Conservation (phyloP, 2,113 vertebrate species). For the Athene cunicularia region DNA sequence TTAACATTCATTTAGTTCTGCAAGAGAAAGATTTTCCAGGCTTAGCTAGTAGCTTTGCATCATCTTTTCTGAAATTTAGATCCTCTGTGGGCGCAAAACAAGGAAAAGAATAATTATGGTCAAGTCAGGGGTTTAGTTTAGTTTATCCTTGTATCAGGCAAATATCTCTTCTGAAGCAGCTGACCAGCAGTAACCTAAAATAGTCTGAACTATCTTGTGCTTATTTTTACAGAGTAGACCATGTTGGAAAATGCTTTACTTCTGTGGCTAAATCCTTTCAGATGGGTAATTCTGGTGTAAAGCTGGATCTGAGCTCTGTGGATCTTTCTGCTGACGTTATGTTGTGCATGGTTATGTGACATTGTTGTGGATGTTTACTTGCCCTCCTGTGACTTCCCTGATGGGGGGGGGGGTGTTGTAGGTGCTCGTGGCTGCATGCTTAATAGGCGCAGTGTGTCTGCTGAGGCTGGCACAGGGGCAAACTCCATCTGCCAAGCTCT, state of each 20-base stretch:
- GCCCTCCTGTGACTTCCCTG: rapidly evolving
- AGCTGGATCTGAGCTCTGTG: neutral
- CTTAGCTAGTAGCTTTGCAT: neutral
- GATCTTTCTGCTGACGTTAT: rapidly evolving
- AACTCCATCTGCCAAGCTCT: neutral
- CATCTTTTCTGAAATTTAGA: neutral
- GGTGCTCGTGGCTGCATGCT: rapidly evolving
- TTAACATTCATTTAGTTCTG: neutral
- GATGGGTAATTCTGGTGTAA: rapidly evolving
- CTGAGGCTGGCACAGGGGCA: neutral
- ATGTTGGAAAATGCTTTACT: neutral
- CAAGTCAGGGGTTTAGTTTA: neutral
- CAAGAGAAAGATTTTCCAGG: neutral
- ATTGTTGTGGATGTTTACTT: rapidly evolving
- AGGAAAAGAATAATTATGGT: neutral
- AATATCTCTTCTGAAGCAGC: neutral
- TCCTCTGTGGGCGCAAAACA: neutral
- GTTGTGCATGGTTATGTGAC: rapidly evolving
- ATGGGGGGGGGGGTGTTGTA: rapidly evolving
- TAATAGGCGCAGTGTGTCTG: neutral
- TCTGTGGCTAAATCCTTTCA: neutral
- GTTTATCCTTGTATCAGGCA: neutral
- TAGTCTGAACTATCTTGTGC: neutral
- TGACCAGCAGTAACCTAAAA: neutral
- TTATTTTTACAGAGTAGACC: neutral